Evolutionary conservation across 2,113 vertebrate species (phyloP).

Genomic region (Gallinago jamesoni): DNA sequence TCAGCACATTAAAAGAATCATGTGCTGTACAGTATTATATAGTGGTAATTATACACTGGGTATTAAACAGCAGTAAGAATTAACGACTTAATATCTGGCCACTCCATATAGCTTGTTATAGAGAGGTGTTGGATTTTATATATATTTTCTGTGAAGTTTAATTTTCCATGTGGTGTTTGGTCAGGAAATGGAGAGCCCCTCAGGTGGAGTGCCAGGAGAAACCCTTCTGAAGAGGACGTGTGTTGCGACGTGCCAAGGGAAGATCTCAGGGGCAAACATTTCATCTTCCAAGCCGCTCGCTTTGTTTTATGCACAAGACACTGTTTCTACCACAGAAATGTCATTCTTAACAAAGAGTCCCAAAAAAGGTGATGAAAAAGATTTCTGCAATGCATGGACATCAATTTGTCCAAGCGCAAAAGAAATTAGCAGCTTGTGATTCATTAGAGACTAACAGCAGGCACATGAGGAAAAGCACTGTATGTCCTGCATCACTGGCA

Average conservation of each 20-base stretch:
- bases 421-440: neutral
- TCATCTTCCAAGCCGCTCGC: neutral
- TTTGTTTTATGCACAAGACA: neutral
- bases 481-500: neutral
- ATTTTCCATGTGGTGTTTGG: conserved; percentile 43
- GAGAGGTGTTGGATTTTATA: conserved; percentile 42
- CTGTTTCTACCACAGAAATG: neutral
- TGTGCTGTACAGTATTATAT: neutral
- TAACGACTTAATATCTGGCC: conserved; percentile 8
- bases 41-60: neutral
- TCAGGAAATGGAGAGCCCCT: conserved; percentile 18
- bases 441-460: neutral
- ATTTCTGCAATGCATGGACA: neutral
- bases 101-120: neutral
- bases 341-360: neutral
- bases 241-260: neutral
- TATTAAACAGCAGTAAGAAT: conserved; percentile 21
- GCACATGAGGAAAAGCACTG: neutral
- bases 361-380: neutral
- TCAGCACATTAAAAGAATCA: neutral
- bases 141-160: conserved; percentile 58
- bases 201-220: conserved; percentile 5
- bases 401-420: neutral
- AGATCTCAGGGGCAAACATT: neutral
- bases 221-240: neutral